These are phyloP conservation scores for Palythoa grandiflora DNA, from an alignment of 92 coral and sea anemone species.

Conservation along the genomic window DNA sequence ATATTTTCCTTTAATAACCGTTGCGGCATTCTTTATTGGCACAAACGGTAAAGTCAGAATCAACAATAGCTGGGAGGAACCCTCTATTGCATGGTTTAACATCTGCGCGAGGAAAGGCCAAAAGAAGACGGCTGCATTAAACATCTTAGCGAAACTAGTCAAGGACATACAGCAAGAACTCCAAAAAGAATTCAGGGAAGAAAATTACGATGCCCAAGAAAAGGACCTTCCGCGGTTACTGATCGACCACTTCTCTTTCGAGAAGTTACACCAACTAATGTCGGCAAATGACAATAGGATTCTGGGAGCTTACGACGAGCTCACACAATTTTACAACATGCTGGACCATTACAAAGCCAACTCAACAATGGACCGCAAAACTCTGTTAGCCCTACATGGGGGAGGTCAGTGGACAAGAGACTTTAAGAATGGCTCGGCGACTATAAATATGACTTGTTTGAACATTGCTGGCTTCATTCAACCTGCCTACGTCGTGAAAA, in stretches of 20 bases:
- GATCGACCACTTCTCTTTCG: slow-evolving; percentile 64
- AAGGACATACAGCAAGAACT: slow-evolving; percentile 49
- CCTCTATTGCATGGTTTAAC: slow-evolving; percentile 63
- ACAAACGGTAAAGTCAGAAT: slow-evolving; percentile 32
- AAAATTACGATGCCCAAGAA: slow-evolving; percentile 38
- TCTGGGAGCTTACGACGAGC: slow-evolving; percentile 63
- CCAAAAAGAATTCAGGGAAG: slow-evolving; percentile 36
- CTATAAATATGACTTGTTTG: slow-evolving; percentile 58
- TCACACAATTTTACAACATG: slow-evolving; percentile 63
- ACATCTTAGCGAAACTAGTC: slow-evolving; percentile 56
- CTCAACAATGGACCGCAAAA: slow-evolving; percentile 66
- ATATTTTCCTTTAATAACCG: slow-evolving; percentile 46
- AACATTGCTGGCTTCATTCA: slow-evolving; percentile 67
- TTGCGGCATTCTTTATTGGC: slow-evolving; percentile 58
- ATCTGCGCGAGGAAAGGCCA: slow-evolving; percentile 62
- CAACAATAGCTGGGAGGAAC: slow-evolving; percentile 62
- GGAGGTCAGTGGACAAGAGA: slow-evolving; percentile 65
- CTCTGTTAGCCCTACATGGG: slow-evolving; percentile 63
- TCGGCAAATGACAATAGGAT: slow-evolving; percentile 36
- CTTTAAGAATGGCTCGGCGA: slow-evolving; percentile 56
- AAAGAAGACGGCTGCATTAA: slow-evolving; percentile 55
- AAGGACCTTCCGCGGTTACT: slow-evolving; percentile 53
- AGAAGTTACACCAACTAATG: slow-evolving; percentile 64
- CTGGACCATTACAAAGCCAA: slow-evolving; percentile 66
- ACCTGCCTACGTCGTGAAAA: slow-evolving; percentile 58